These are phyloP conservation scores for Pristionchus japonicus DNA, from an alignment of 2,888 invertebrate species.

Conservation along the genomic window DNA sequence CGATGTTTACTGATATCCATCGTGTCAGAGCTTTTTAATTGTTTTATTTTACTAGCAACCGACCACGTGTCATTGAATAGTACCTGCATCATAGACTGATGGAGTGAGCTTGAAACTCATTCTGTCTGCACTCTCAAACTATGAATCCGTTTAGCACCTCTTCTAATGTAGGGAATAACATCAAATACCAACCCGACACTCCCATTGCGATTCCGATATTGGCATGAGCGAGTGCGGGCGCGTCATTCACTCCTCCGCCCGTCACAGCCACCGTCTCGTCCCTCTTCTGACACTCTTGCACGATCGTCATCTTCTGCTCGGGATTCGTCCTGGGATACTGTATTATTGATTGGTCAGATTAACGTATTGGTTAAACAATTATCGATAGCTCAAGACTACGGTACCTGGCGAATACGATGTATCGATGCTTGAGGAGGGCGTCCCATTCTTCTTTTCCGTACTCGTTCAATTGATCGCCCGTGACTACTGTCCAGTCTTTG, in stretches of 20 bases:
- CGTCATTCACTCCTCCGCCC: conserved; percentile 72
- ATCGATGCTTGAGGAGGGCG: conserved; percentile 65
- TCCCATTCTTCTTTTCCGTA: conserved; percentile 69
- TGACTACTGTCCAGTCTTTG: conserved; percentile 42
- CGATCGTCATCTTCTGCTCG: conserved; percentile 72
- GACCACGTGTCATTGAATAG: too few relatives aligned
- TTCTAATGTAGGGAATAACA: too few relatives aligned
- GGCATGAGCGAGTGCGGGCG: conserved; percentile 72
- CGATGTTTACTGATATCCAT: too few relatives aligned
- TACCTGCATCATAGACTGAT: too few relatives aligned
- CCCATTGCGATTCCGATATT: conserved; percentile 75
- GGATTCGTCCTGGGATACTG: conserved; percentile 65
- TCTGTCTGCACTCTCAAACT: too few relatives aligned
- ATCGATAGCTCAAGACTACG: neutral
- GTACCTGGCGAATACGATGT: conserved; percentile 73
- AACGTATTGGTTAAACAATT: too few relatives aligned
- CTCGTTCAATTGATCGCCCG: conserved; percentile 50
- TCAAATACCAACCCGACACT: conserved; percentile 56
- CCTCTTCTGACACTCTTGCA: conserved; percentile 71
- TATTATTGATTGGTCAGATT: too few relatives aligned
- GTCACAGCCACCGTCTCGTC: conserved; percentile 67
- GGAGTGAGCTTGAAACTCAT: too few relatives aligned
- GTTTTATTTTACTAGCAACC: too few relatives aligned
- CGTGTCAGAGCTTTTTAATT: too few relatives aligned
- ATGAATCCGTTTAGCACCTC: too few relatives aligned